phyloP scores from a whole-genome alignment of 2,888 invertebrate species.

The Chrysotoxum bicinctum region DNA sequence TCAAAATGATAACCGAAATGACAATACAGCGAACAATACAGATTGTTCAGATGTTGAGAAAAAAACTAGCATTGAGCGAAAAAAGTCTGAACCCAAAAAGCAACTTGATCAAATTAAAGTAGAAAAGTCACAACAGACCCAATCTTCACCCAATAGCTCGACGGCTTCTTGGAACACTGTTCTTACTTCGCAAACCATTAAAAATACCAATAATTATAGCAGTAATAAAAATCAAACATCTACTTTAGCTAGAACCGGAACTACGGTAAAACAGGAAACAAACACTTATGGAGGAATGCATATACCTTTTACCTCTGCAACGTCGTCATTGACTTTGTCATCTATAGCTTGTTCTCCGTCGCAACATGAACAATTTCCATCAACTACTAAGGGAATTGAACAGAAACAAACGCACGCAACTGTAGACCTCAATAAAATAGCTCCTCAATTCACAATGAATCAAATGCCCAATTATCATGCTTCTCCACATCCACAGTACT shows the following conservation, averaged over 20 bases:
- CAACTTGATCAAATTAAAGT: conserved; percentile 55
- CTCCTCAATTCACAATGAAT: conserved; percentile 85
- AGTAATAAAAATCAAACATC: conserved; percentile 40
- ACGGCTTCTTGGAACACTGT: conserved; percentile 34
- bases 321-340: conserved; percentile 43
- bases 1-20: conserved; percentile 19
- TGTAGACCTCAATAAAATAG: conserved; percentile 83
- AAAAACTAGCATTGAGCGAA: conserved; percentile 43
- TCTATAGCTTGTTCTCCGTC: conserved; percentile 62
- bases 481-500: conserved; percentile 84
- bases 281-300: conserved; percentile 53
- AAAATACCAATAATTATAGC: conserved; percentile 4
- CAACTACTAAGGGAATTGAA: conserved; percentile 55
- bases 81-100: conserved; percentile 51
- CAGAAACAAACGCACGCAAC: conserved; percentile 76
- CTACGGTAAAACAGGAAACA: conserved; percentile 60
- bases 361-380: conserved; percentile 66
- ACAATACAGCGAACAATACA: neutral
- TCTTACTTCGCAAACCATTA: conserved; percentile 32
- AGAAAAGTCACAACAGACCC: conserved; percentile 46
- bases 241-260: conserved; percentile 34
- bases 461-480: conserved; percentile 87
- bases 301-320: conserved; percentile 50
- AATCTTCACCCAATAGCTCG: conserved; percentile 32
- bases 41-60: conserved; percentile 43